Percentiles rank a stretch among this genome's conserved stretches.
Evolutionary conservation across 2,113 vertebrate genomes (phyloP).

Genomic region (Speoplatyrhinus poulsoni): DNA sequence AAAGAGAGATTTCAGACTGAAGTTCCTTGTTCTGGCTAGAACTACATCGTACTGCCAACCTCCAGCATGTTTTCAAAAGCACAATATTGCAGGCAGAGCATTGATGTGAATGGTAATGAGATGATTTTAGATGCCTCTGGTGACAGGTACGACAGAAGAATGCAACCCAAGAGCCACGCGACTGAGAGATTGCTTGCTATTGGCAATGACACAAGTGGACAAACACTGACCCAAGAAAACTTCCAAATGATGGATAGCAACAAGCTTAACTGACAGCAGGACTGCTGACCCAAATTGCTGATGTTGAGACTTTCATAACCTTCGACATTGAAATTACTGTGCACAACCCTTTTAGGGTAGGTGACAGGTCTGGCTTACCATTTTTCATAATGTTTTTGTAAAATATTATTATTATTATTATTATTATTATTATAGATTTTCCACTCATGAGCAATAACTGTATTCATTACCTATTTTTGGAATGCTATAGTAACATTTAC

Average conservation of each 20-base stretch:
- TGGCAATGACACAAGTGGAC: background rate
- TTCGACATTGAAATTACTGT: background rate
- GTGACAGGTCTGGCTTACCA: no score
- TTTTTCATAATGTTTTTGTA: no score
- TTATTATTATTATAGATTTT: no score
- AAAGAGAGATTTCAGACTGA: conserved; percentile 23
- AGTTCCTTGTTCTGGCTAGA: conserved; percentile 20
- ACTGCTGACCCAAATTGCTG: background rate
- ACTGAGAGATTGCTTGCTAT: conserved; percentile 4
- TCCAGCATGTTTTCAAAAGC: conserved; percentile 6
- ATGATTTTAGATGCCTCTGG: background rate
- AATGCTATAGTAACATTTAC: no score
- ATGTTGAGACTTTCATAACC: background rate
- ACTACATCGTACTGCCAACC: background rate
- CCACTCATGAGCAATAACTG: no score
- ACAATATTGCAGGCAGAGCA: background rate
- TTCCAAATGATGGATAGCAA: no score
- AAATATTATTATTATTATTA: no score
- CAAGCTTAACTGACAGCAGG: no score
- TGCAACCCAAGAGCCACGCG: background rate
- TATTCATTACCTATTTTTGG: no score
- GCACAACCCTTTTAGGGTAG: background rate
- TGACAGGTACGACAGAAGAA: background rate
- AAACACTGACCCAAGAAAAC: background rate
- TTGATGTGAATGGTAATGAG: background rate